Percentiles rank a stretch among this genome's conserved stretches.
Evolutionary conservation across 1,140 invertebrate species (phyloP).

Genomic region (Drosophila pandora): DNA sequence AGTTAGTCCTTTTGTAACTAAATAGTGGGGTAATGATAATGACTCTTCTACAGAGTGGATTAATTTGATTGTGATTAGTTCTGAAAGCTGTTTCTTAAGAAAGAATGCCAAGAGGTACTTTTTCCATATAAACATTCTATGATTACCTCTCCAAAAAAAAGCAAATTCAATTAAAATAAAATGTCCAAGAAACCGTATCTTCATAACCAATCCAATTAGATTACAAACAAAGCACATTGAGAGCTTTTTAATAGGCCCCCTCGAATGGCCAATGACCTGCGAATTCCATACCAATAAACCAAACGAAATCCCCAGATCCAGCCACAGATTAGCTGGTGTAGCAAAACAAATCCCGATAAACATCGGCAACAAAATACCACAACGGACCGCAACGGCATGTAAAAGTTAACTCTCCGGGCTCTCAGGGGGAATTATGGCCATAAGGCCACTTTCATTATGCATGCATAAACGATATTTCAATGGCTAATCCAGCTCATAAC

Average conservation of each 20-base stretch:
- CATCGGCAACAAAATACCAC: constrained; percentile 16
- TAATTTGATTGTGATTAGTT: constrained; percentile 1
- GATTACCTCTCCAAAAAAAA: background rate
- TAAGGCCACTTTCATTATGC: constrained; percentile 54
- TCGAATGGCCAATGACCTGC: constrained; percentile 5
- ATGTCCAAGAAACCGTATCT: too few relatives aligned
- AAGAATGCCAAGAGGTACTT: too few relatives aligned
- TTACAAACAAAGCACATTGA: background rate
- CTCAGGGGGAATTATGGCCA: constrained; percentile 45
- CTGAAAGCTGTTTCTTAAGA: too few relatives aligned
- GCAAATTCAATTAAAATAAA: background rate
- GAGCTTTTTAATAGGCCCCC: background rate
- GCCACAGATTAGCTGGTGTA: constrained; percentile 33
- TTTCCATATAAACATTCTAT: too few relatives aligned
- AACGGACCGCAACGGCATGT: constrained; percentile 1
- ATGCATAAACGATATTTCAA: constrained; percentile 57
- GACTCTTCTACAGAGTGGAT: background rate
- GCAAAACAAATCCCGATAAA: constrained; percentile 47
- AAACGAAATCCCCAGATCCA: constrained; percentile 28
- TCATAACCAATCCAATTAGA: background rate
- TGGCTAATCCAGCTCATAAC: constrained; percentile 49
- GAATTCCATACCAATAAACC: constrained; percentile 25
- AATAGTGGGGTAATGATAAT: constrained; percentile 4
- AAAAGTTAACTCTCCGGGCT: constrained; percentile 36
- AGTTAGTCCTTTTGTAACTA: background rate